These are phyloP conservation scores for Megaustenia siamemsis DNA, from an alignment of 2,888 invertebrate species.

Conservation along the genomic window DNA sequence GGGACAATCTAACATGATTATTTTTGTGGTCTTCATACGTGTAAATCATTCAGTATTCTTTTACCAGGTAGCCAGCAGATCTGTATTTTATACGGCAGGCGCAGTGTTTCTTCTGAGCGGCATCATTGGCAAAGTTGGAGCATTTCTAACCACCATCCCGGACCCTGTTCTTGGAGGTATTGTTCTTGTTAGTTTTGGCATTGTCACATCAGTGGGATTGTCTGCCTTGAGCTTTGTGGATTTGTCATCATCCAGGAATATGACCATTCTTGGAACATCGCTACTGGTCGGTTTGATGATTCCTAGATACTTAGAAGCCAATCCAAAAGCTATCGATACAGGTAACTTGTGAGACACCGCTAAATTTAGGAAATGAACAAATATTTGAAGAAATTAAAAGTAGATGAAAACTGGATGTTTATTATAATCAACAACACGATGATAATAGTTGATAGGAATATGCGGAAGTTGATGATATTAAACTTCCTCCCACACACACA, in stretches of 20 bases:
- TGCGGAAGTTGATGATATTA: too few relatives aligned
- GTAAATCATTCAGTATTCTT: not conserved
- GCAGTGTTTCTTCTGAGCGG: slow-evolving; percentile 80
- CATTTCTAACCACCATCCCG: slow-evolving; percentile 81
- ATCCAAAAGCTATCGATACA: slow-evolving; percentile 69
- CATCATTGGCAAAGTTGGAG: slow-evolving; percentile 81
- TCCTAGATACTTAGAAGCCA: slow-evolving; percentile 68
- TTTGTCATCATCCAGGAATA: slow-evolving; percentile 89
- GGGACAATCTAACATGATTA: not conserved
- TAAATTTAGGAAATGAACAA: not conserved
- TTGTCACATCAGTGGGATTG: slow-evolving; percentile 75
- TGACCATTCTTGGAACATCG: slow-evolving; percentile 91
- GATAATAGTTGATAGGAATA: too few relatives aligned
- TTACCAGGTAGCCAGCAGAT: slow-evolving; percentile 81
- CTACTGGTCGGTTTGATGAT: slow-evolving; percentile 89
- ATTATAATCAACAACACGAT: too few relatives aligned
- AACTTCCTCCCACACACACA: too few relatives aligned
- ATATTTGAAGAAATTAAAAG: not conserved
- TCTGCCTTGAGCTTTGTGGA: slow-evolving; percentile 83
- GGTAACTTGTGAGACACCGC: slow-evolving; percentile 59
- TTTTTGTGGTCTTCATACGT: too few relatives aligned
- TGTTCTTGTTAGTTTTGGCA: slow-evolving; percentile 77
- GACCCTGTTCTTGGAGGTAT: slow-evolving; percentile 81
- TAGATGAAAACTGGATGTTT: too few relatives aligned
- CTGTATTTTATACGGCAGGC: slow-evolving; percentile 80